Evolutionary conservation across 2,797 vertebrate species (phyloP).

Genomic region (Menidia menidia): DNA sequence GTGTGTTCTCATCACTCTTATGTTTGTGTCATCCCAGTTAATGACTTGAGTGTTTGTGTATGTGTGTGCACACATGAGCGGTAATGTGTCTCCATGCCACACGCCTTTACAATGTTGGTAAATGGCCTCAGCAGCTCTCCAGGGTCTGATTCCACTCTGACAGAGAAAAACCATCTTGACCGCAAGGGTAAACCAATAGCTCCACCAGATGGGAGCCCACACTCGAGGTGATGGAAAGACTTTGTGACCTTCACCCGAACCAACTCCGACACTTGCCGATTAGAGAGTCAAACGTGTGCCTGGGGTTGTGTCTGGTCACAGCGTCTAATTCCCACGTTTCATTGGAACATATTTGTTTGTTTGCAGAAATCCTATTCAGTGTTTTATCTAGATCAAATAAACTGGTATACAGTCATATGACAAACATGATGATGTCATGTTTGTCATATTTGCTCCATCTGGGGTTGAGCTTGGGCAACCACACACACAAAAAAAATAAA

Average conservation of each 20-base stretch:
- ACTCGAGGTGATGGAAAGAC: conserved; percentile 55
- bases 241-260: conserved; percentile 49
- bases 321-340: conserved; percentile 6
- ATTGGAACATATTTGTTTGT: not conserved
- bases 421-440: too few species aligned
- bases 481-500: not conserved
- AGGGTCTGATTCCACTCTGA: conserved; percentile 53
- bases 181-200: conserved; percentile 58
- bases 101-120: conserved; percentile 48
- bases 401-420: not conserved
- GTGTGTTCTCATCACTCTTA: conserved; percentile 59
- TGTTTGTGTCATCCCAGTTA: conserved; percentile 45
- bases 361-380: not conserved
- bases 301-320: conserved; percentile 5
- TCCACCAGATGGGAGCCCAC: conserved; percentile 54
- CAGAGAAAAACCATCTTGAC: conserved; percentile 64
- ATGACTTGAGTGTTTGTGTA: conserved; percentile 38
- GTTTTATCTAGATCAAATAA: not conserved
- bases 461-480: not conserved
- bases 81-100: conserved; percentile 30
- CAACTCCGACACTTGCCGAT: conserved; percentile 13
- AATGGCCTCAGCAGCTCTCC: conserved; percentile 49
- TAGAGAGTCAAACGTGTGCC: conserved; percentile 9
- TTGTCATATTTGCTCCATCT: not conserved
- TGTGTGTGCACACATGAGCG: conserved; percentile 43